Conservation (phyloP, 1,140 invertebrate species). For the Manduca sexta region DNA sequence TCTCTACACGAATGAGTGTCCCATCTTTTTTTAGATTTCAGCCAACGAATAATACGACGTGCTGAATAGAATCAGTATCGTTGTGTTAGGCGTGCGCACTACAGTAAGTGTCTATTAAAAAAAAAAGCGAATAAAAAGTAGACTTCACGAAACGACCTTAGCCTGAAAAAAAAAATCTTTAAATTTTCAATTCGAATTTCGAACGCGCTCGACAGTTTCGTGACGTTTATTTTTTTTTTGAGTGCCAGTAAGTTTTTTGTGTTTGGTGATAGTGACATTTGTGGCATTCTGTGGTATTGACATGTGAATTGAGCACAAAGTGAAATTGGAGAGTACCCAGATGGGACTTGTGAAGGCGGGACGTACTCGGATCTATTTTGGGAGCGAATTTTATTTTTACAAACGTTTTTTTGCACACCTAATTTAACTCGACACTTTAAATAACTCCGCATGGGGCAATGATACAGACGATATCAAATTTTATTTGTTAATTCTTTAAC, state of each 20-base stretch:
- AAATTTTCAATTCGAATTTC: no score
- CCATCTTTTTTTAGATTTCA: conserved; percentile 62
- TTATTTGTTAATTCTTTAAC: no score
- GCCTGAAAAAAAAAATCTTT: neutral
- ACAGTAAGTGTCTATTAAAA: conserved; percentile 39
- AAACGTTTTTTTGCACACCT: conserved; percentile 7
- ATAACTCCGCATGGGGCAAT: no score
- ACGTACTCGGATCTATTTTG: conserved; percentile 8
- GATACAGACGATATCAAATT: no score
- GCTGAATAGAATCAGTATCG: conserved; percentile 35
- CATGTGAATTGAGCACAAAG: neutral
- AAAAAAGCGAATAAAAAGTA: neutral
- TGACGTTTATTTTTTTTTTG: neutral
- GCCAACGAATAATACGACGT: conserved; percentile 36
- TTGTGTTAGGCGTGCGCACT: conserved; percentile 53
- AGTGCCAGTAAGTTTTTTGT: neutral
- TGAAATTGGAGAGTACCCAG: conserved; percentile 19
- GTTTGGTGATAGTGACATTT: neutral
- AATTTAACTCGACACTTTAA: no score
- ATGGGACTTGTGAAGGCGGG: neutral
- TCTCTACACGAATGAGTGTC: conserved; percentile 40
- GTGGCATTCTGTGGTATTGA: neutral
- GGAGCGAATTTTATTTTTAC: conserved; percentile 10
- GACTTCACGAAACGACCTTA: conserved; percentile 3
- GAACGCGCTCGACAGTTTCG: no score